Evolutionary conservation across 2,113 vertebrate species (phyloP).

Genomic region (Sprattus sprattus): DNA sequence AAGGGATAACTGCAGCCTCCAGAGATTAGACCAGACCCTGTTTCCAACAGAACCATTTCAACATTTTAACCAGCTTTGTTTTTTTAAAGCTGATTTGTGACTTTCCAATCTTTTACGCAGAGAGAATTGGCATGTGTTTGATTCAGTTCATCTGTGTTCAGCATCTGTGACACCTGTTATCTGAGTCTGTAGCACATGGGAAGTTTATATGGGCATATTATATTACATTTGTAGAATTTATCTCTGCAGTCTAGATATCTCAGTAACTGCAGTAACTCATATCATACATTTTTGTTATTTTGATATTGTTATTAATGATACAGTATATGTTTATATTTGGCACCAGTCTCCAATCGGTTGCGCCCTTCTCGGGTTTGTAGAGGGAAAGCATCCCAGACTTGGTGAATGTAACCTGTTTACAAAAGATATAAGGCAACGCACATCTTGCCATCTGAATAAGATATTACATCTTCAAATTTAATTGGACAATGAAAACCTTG

Average conservation of each 20-base stretch:
- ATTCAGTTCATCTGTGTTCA: neutral
- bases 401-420: no score
- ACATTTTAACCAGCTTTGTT: neutral
- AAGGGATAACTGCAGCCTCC: neutral
- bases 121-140: neutral
- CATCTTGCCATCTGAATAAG: neutral
- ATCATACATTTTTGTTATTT: neutral
- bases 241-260: neutral
- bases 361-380: no score
- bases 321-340: no score
- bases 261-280: neutral
- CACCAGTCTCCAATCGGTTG: no score
- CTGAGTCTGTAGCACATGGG: neutral
- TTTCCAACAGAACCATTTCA: neutral
- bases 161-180: neutral
- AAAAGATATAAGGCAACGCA: neutral
- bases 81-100: neutral
- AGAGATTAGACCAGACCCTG: slow-evolving; percentile 3
- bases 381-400: no score
- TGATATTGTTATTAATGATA: no score
- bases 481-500: neutral
- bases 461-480: no score
- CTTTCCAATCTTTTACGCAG: neutral
- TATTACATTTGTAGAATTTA: neutral
- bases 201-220: neutral